phyloP scores from a whole-genome alignment of 2,888 invertebrate species.

The Oscheius sp. region DNA sequence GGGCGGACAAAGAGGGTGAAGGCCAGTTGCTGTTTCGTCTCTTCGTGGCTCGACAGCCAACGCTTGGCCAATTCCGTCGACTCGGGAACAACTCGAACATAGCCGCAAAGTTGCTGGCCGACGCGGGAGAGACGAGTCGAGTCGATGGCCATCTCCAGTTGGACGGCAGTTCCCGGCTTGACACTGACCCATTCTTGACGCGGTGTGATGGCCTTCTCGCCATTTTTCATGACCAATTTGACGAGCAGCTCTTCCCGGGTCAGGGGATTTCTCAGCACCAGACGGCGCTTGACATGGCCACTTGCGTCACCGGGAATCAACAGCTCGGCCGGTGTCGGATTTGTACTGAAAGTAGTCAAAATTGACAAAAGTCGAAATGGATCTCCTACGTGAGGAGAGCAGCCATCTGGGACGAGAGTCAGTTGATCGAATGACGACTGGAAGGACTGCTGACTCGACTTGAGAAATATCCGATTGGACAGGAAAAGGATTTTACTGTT shows the following conservation, averaged over 20 bases:
- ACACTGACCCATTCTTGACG: not conserved
- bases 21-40: conserved; percentile 8
- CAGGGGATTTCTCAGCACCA: conserved; percentile 23
- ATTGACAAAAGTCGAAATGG: no score
- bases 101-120: conserved; percentile 24
- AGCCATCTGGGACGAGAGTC: no score
- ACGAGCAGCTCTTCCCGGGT: not conserved
- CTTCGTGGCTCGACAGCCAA: not conserved
- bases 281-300: conserved; percentile 4
- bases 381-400: no score
- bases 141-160: not conserved
- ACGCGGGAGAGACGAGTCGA: not conserved
- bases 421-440: no score
- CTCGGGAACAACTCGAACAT: not conserved
- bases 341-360: conserved; percentile 5
- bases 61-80: not conserved
- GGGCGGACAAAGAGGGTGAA: conserved; percentile 2
- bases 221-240: conserved; percentile 10
- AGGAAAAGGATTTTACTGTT: no score
- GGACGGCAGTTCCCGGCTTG: not conserved
- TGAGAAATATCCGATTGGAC: no score
- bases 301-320: conserved; percentile 1
- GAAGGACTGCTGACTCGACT: no score
- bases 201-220: not conserved
- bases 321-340: not conserved